These are phyloP conservation scores for Orchesellides sinensis DNA, from an alignment of 2,888 invertebrate species.

Conservation along the genomic window DNA sequence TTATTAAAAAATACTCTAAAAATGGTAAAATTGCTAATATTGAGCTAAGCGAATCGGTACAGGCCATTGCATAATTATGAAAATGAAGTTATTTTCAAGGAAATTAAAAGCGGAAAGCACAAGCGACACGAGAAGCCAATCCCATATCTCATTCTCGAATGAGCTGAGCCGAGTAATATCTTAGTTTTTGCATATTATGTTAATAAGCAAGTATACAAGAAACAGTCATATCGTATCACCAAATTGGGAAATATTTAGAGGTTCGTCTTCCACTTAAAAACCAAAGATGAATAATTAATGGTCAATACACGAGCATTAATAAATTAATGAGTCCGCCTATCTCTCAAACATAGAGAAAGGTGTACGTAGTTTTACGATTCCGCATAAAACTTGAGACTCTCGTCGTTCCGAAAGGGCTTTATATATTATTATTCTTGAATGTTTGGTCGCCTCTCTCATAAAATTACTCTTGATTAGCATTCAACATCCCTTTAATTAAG, in stretches of 20 bases:
- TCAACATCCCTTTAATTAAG: conserved; percentile 59
- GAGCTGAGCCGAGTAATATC: too few species aligned
- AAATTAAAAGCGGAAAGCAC: background rate
- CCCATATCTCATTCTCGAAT: background rate
- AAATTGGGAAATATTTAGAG: background rate
- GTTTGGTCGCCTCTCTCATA: background rate
- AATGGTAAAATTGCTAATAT: too few species aligned
- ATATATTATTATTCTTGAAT: background rate
- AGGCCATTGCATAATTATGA: background rate
- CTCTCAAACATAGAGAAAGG: background rate
- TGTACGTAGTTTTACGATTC: background rate
- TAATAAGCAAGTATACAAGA: background rate
- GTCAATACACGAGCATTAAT: background rate
- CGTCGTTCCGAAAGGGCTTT: background rate
- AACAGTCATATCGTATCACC: background rate
- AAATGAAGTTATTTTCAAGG: background rate
- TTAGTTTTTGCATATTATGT: background rate
- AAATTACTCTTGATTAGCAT: conserved; percentile 53
- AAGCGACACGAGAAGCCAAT: background rate
- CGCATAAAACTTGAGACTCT: background rate
- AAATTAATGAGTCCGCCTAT: conserved; percentile 2
- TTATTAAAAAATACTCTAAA: too few species aligned
- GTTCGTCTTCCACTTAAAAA: background rate
- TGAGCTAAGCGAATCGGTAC: too few species aligned
- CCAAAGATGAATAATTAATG: conserved; percentile 6